Base-by-base conservation (phyloP, 2,797 vertebrate species). In the Fratercula arctica region DNA sequence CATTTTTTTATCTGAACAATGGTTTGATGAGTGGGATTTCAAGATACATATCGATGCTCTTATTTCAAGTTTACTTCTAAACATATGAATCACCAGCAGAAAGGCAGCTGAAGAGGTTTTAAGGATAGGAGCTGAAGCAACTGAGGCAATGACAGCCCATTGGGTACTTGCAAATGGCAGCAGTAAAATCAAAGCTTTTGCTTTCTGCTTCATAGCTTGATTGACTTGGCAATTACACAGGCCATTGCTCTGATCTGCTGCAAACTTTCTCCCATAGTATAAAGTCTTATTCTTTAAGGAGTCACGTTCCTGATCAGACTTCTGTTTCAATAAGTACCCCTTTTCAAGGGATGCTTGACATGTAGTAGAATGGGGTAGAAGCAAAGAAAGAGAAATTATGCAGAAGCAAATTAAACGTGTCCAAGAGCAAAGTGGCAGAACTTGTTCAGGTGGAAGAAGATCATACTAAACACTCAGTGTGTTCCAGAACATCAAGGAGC, bases 221-320 rank as follows among this genome's bases (percentile, higher is more conserved):
- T 83, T 97, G 96, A 97, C 97, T 97, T 56, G 24, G 45, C 81
- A 94, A 81, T 92, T 89, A 92, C 57, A 83, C 59, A 79, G 86
- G 50, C 79, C 79, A 76, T 82, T 83, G 74, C 85, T 78, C 74
- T 78, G 70, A 61, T 60, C 31, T 56, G 37, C 41, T 29, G 41
- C 54, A 64, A 79, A 87, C 70, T 76, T 81, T 94, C 73, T 87
- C 43, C 57, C 84, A 69, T 67, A 76, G 54, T 33, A 67, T 48
- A 69, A 74, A 87, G 70, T 70, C 81, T 92, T 89, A 84, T 64
- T 95, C 78, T 96, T 94, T 74, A 85, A 86, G 70, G 56, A 94
- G 46, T 87, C 87, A 97, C 3, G 5, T 72, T 85, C 41, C 35
- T 41, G 51, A 92, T 90, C 92, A 95, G 87, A 66, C 48, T 91